Evolutionary conservation across 1,140 invertebrate genomes (phyloP).

Genomic region (Philaenus spumarius): DNA sequence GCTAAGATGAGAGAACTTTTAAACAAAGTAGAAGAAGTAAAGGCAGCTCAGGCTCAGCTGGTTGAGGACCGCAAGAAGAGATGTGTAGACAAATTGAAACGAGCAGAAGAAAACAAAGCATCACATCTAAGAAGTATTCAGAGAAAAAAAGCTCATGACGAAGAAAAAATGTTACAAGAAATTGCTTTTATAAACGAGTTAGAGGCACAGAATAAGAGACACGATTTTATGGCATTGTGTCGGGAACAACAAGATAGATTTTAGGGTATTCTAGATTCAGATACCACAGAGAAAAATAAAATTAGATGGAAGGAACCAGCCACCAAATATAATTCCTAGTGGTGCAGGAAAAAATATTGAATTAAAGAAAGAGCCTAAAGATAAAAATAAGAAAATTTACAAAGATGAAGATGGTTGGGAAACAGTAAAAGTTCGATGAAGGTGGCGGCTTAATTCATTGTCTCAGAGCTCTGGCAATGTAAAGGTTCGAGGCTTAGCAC

Average conservation of each 20-base stretch:
- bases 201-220: conserved; percentile 89
- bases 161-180: conserved; percentile 93
- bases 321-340: too few species aligned
- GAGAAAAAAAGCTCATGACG: conserved; percentile 94
- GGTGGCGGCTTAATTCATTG: conserved; percentile 14
- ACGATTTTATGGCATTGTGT: conserved; percentile 78
- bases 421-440: conserved; percentile 49
- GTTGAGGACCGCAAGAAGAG: conserved; percentile 76
- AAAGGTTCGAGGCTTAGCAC: conserved; percentile 34
- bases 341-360: too few species aligned
- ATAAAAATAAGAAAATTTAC: too few species aligned
- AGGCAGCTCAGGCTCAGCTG: conserved; percentile 76
- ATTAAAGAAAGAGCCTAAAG: too few species aligned
- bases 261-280: too few species aligned
- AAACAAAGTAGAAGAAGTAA: conserved; percentile 83
- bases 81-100: conserved; percentile 78
- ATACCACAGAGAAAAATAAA: too few species aligned
- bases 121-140: conserved; percentile 74
- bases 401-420: conserved; percentile 66
- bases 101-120: conserved; percentile 87
- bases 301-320: too few species aligned
- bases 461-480: conserved; percentile 24
- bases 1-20: too few species aligned
- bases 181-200: conserved; percentile 97
- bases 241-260: conserved; percentile 78